Evolutionary conservation across 2,888 invertebrate genomes (phyloP).

Genomic region (Hofmannophila pseudospretella): DNA sequence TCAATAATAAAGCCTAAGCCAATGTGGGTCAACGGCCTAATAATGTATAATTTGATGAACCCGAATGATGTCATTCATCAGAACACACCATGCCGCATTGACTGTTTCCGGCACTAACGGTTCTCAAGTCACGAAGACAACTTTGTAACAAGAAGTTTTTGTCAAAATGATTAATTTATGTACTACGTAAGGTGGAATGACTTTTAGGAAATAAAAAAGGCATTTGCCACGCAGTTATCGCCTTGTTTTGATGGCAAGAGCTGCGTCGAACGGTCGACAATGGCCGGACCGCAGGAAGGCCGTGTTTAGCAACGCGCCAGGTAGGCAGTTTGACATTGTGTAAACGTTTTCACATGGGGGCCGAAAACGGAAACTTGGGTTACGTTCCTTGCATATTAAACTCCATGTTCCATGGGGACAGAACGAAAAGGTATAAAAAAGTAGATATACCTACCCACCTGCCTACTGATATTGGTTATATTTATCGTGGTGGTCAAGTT

Average conservation of each 20-base stretch:
- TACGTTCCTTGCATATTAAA: conserved; percentile 61
- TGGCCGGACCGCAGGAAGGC: conserved; percentile 42
- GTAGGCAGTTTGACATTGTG: conserved; percentile 65
- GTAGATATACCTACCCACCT: too few relatives aligned
- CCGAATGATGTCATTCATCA: conserved; percentile 38
- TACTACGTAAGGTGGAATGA: too few relatives aligned
- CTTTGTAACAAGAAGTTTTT: neutral
- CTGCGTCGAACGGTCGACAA: conserved; percentile 31
- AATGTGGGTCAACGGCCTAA: conserved; percentile 43
- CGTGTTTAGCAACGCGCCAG: conserved; percentile 53
- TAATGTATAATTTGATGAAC: conserved; percentile 35
- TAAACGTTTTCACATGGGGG: conserved; percentile 63
- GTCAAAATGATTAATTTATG: neutral
- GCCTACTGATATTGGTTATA: too few relatives aligned
- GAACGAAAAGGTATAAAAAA: too few relatives aligned
- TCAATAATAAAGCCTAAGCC: conserved; percentile 25
- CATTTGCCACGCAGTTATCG: neutral
- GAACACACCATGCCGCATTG: conserved; percentile 22
- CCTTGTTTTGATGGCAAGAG: conserved; percentile 9
- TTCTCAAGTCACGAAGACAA: conserved; percentile 4
- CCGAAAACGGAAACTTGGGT: conserved; percentile 63
- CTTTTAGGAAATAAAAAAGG: too few relatives aligned
- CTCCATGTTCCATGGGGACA: too few relatives aligned
- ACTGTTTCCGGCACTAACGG: conserved; percentile 35
- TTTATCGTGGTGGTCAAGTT: too few relatives aligned